Base-by-base conservation (phyloP, 2,797 vertebrate species). In the Merluccius polli region DNA sequence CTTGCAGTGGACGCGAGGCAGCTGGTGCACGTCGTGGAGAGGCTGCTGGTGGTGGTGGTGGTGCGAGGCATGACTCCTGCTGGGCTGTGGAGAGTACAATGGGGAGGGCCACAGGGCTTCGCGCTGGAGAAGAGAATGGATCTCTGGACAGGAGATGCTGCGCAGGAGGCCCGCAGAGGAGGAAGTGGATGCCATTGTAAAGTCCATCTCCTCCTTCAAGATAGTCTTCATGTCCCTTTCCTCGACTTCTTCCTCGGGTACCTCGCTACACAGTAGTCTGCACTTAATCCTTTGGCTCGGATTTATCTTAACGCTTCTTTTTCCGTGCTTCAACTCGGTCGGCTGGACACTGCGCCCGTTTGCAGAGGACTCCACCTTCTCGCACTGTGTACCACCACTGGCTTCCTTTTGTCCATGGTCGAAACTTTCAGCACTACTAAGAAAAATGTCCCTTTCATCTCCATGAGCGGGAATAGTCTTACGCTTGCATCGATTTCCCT, bases 141-240 rank as follows among this genome's bases (percentile, higher is more conserved):
- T 93, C 80, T 96, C 94, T 2, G 96, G 96, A 72, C 95, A 97
- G 48, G 96, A 97, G 85, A 91, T 87, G 86, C 95, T 96, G 75
- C 95, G 94, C 73, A 90, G 79, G 74, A 97, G 87, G 59, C 85
- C 79, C 13, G 81, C 85, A 0, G 88, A 90, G 8, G 72, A 16
- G 44, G 73, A 69, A 38, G 77, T 6, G 7, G 83, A 71, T 0
- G 79, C 52, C 35, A 0, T 3, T 0, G 70, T 6, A 76, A 88
- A 67, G 63, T 76, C 77, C 0, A 76, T 18, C 11, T 85, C 81
- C 10, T 90, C 87, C 81, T 71, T 41, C 71, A 73, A 0, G 81
- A 68, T 38, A 73, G 0, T 0, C 83, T 80, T 83, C 0, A 27
- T 77, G 75, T 72, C 41, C 11, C 35, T 67, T 33, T 44, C 75